Conservation (phyloP, 2,113 vertebrate species). For the Platycercus adscitus region DNA sequence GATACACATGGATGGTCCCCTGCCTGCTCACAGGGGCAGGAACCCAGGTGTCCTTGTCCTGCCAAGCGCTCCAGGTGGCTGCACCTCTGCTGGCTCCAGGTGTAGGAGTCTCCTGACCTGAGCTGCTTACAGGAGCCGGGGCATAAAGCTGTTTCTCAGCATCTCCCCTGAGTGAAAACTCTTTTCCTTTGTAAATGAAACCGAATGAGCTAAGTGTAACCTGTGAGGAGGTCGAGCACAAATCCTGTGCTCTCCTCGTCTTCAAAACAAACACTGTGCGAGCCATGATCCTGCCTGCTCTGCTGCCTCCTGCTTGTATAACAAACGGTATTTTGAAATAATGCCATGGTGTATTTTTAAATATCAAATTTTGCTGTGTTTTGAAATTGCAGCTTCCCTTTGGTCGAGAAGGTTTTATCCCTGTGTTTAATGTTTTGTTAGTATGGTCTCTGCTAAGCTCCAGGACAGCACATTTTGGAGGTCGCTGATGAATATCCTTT, state of each 20-base stretch:
- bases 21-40: not conserved
- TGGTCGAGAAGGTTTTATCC: slow-evolving; percentile 9
- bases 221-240: slow-evolving; percentile 4
- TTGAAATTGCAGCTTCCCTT: slow-evolving; percentile 54
- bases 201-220: slow-evolving; percentile 11
- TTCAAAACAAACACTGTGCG: not conserved
- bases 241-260: not conserved
- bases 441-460: slow-evolving; percentile 7
- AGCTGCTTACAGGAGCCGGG: not conserved
- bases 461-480: not conserved
- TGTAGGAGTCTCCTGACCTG: not conserved
- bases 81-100: not conserved
- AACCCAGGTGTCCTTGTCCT: not conserved
- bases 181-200: not conserved
- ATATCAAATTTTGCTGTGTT: slow-evolving; percentile 64
- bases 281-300: not conserved
- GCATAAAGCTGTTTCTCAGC: not conserved
- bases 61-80: not conserved
- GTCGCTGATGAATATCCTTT: not conserved
- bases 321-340: slow-evolving; percentile 51
- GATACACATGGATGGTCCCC: not conserved
- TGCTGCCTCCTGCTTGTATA: not conserved
- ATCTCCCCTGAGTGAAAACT: not conserved
- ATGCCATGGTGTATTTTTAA: slow-evolving; percentile 52
- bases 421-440: slow-evolving; percentile 5